Evolutionary conservation across 1,140 invertebrate species (phyloP).

Genomic region (Caenorhabditis remanei): DNA sequence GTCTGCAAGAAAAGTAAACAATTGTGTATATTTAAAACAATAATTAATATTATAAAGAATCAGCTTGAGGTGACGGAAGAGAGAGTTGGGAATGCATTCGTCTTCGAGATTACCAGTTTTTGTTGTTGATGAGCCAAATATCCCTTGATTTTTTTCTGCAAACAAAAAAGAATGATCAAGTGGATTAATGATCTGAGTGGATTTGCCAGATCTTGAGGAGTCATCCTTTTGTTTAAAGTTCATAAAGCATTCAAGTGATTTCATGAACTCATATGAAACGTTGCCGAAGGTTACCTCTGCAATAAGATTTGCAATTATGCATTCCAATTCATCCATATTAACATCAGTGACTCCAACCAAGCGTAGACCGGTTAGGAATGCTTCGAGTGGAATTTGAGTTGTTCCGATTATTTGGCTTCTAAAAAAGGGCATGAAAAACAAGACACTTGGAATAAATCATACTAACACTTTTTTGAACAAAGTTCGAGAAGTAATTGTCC

Average conservation of each 20-base stretch:
- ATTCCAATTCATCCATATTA: conserved; percentile 92
- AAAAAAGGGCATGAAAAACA: conserved; percentile 67
- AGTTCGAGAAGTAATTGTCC: conserved; percentile 93
- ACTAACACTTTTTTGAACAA: conserved; percentile 84
- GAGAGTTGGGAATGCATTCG: conserved; percentile 89
- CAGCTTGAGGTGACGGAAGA: conserved; percentile 64
- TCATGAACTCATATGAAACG: neutral
- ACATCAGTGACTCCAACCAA: conserved; percentile 86
- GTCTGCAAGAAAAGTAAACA: neutral
- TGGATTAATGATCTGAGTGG: neutral
- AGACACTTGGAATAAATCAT: neutral
- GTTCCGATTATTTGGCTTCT: conserved; percentile 87
- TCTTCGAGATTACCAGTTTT: conserved; percentile 96
- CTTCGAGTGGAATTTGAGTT: conserved; percentile 90
- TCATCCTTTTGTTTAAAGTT: neutral
- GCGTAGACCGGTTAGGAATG: conserved; percentile 86
- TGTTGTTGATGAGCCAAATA: conserved; percentile 97
- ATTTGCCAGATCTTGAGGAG: neutral
- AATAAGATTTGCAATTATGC: conserved; percentile 95
- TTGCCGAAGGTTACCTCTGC: conserved; percentile 83
- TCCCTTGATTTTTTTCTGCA: conserved; percentile 84
- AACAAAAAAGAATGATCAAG: neutral
- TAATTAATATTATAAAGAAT: conserved; percentile 6
- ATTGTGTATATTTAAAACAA: neutral
- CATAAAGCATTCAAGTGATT: neutral